A percentile compares a stretch with the other conserved stretches of the same genome.
phyloP scores from a whole-genome alignment of 2,113 vertebrate genomes.

The Poecilia latipinna region DNA sequence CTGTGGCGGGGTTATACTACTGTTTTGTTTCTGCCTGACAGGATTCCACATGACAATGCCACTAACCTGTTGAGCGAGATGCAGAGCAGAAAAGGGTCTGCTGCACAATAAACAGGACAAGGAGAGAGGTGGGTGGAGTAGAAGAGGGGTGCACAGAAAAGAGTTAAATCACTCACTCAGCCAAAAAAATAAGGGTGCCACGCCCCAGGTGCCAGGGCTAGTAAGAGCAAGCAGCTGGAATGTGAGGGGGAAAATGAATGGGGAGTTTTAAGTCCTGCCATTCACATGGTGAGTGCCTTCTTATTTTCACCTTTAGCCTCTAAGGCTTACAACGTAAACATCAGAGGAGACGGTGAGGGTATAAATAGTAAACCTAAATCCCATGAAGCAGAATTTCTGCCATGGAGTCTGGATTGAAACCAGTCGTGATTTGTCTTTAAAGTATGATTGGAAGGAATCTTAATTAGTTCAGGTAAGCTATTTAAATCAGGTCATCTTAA shows the following conservation, averaged over 20 bases:
- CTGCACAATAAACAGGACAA: constrained; percentile 66
- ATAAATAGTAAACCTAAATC: constrained; percentile 6
- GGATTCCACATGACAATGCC: constrained; percentile 55
- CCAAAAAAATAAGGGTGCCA: constrained; percentile 74
- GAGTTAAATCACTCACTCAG: constrained; percentile 71
- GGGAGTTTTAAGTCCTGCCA: constrained; percentile 76
- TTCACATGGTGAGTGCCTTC: constrained; percentile 76
- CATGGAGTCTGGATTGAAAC: neutral
- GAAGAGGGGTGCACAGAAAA: constrained; percentile 63
- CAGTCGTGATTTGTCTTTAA: constrained; percentile 6
- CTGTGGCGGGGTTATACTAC: constrained; percentile 12
- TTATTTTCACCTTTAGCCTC: constrained; percentile 61
- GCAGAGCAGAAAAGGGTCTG: constrained; percentile 58
- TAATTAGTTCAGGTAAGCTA: neutral
- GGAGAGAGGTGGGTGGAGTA: constrained; percentile 47
- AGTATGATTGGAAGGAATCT: neutral
- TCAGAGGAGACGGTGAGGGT: constrained; percentile 19
- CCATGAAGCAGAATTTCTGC: constrained; percentile 8
- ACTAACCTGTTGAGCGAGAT: constrained; percentile 71
- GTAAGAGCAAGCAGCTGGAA: constrained; percentile 80
- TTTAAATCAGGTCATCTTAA: constrained; percentile 7
- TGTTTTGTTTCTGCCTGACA: constrained; percentile 54
- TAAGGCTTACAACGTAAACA: constrained; percentile 51
- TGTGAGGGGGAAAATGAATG: constrained; percentile 77
- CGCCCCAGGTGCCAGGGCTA: constrained; percentile 78